Evolutionary conservation across 2,797 vertebrate genomes (phyloP), one percentile per base, ranked within the genome.

Genomic region (Falco concolor): DNA sequence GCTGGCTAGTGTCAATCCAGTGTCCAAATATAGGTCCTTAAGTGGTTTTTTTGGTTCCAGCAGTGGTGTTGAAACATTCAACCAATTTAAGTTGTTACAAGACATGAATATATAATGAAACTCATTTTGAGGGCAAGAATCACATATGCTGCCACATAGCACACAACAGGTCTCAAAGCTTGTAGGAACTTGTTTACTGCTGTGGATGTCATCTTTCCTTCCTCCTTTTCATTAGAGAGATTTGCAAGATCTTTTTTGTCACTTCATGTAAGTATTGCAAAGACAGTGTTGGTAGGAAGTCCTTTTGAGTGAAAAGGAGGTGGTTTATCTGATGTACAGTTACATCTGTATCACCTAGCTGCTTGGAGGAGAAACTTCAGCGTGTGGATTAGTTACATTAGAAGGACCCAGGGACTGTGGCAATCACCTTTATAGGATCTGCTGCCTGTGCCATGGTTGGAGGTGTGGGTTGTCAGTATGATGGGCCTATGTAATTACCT

Each of bases 21-120:
- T 79, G 84, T 81, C 70, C 92, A 93, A 95, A 90, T 82, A 79
- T 82, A 94, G 92, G 52, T 69, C 52, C 25, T 56, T 49, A 67
- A 56, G 47, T 63, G 50, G 1, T 0, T 32, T 34, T 45, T 89
- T 59, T 70, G 6, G 47, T 91, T 95, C 67, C 70, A 89, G 83
- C 52, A 79, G 88, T 44, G 52, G 12, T 69, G 61, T 84, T 61
- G 65, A 82, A 94, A 87, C 52, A 68, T 65, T 60, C 52, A 91
- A 18, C 61, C 47, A 52, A 40, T 82, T 78, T 68, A 72, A 67
- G 57, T 86, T 52, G 25, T 74, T 87, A 60, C 67, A 67, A 82
- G 84, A 78, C 10, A 2, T 74, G 80, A 69, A 76, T 88, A 21
- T 69, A 12, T 49, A 86, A 94, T 73, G n/a, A 65, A 84, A 22